These are phyloP conservation scores for Ptychochromis oligacanthus DNA, from an alignment of 2,113 vertebrate genomes.

Conservation along the genomic window DNA sequence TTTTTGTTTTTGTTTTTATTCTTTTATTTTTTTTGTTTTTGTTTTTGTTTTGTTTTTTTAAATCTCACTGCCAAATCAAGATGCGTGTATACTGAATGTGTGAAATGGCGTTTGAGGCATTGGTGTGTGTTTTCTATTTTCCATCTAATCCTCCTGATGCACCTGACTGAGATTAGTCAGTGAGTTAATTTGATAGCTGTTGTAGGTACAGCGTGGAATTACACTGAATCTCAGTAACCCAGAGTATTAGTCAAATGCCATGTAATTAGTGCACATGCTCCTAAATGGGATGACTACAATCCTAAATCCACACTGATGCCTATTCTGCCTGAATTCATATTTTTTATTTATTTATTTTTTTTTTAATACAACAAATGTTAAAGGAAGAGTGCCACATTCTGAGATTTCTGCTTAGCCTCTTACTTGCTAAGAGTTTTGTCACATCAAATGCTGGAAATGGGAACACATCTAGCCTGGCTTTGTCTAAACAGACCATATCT, in stretches of 20 bases:
- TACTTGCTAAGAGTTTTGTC: neutral
- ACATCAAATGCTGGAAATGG: neutral
- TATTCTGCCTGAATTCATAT: neutral
- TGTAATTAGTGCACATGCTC: neutral
- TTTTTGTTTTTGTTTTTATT: neutral
- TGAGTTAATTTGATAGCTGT: slow-evolving; percentile 4
- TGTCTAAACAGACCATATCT: neutral
- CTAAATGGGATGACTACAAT: neutral
- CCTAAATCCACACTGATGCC: neutral
- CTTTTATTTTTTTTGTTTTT: neutral
- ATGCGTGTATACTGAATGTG: neutral
- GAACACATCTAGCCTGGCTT: neutral
- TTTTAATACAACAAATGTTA: neutral
- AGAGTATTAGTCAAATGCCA: neutral
- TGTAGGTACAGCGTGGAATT: neutral
- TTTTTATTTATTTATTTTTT: neutral
- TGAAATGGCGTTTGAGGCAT: neutral
- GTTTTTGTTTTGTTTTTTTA: neutral
- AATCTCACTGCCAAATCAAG: neutral
- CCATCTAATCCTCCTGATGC: neutral
- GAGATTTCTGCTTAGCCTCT: neutral
- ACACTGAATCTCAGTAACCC: neutral
- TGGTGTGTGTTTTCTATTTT: neutral
- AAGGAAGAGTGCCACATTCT: neutral
- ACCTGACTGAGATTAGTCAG: neutral